Evolutionary conservation across 1,140 invertebrate species (phyloP), one percentile per base, ranked within the genome.

Genomic region (Drosophila tristis): DNA sequence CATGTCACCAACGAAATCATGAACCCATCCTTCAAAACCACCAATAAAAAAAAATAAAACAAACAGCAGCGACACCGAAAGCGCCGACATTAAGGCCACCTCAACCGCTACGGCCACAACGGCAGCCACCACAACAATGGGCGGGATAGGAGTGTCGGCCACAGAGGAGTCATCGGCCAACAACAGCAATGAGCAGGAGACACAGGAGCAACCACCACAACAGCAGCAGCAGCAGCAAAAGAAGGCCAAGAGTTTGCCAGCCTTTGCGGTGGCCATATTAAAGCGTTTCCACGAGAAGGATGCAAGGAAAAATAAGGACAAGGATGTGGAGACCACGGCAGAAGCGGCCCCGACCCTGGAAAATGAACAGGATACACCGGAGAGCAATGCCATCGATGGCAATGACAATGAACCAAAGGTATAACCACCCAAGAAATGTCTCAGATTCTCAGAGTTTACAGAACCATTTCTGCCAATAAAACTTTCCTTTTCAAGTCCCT

Each of bases 21-120:
- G 26, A 63, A 77, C 45, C 75, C 74, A 58, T 81, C 64, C 35
- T 39, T 39, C 11, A 39, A 39, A 13, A 13, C 31, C 9, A 39
- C 35, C 44, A 72, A 68, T 55, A 65, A 71, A 49, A 50, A 59
- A 77, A 62, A 67, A 61, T 76, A 45, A 56, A 47, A 72, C 80
- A 79, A 73, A 81, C 78, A 93, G 93, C 67, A 93, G 93, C 68
- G 93, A 93, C 89, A 93, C 93, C 39, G 93, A 93, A 86, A 93
- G 93, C 78, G 93, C 93, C 63, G 93, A 93, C 64, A 92, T 93
- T 48, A 92, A 82, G 68, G 91, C 78, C 42, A 91, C 84, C 50
- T 84, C 77, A 56, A 89, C 78, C 78, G 77, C 78, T 29, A 90
- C 79, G 39, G 78, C 84, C 16, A 74, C 80, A 56, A 78, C 89